Percentiles rank a stretch among this genome's conserved stretches.
phyloP scores from a whole-genome alignment of 2,888 invertebrate species.

The Amiota communis region DNA sequence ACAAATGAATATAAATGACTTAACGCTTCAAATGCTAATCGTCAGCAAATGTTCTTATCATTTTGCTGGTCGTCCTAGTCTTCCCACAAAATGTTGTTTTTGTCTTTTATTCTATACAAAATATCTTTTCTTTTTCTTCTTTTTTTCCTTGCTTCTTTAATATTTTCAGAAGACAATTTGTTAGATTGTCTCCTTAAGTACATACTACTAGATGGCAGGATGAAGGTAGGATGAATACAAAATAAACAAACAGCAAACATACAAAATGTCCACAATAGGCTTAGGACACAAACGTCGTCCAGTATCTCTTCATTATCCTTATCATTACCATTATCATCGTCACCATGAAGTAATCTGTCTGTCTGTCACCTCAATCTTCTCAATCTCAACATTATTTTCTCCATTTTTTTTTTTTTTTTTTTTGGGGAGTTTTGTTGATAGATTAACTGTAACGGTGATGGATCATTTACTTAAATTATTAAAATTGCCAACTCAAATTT shows the following conservation, averaged over 20 bases:
- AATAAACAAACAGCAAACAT: conserved; percentile 35
- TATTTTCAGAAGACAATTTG: conserved; percentile 62
- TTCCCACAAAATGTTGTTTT: too few relatives aligned
- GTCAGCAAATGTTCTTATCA: conserved; percentile 62
- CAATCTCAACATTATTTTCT: background rate
- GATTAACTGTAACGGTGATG: conserved; percentile 71
- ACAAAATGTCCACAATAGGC: background rate
- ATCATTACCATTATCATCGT: too few relatives aligned
- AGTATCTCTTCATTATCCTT: too few relatives aligned
- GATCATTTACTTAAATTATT: conserved; percentile 71
- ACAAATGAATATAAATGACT: conserved; percentile 68
- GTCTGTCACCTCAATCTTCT: background rate
- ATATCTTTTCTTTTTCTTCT: conserved; percentile 37
- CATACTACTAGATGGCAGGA: too few relatives aligned
- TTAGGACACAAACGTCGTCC: too few relatives aligned
- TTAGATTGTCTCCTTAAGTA: conserved; percentile 40
- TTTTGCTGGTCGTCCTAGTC: conserved; percentile 12
- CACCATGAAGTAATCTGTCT: background rate
- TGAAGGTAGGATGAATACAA: conserved; percentile 27
- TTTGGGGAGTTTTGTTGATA: conserved; percentile 54
- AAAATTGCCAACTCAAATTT: conserved; percentile 65
- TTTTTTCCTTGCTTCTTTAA: conserved; percentile 34
- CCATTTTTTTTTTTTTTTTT: background rate
- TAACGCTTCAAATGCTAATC: conserved; percentile 65
- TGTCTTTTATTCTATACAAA: conserved; percentile 23